Evolutionary conservation across 1,140 invertebrate species (phyloP).

Genomic region (Microplitis demolitor): DNA sequence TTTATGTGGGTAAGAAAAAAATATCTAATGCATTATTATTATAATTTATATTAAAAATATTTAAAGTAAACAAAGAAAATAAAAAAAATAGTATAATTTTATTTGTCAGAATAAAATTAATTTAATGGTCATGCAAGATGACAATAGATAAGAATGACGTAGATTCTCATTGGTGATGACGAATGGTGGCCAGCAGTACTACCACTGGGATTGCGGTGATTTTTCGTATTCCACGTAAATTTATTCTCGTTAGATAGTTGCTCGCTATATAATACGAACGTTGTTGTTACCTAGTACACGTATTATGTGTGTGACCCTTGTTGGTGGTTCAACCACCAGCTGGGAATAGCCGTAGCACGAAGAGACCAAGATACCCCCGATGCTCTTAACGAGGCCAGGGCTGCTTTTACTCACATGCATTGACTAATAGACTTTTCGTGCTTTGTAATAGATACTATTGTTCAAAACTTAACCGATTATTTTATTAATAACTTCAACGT

Average conservation of each 20-base stretch:
- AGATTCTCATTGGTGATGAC: slow-evolving; percentile 15
- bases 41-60: too few species aligned
- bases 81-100: not conserved
- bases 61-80: too few species aligned
- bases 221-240: slow-evolving; percentile 33
- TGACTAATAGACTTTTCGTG: not conserved
- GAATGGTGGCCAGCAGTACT: not conserved
- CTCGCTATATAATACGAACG: too few species aligned
- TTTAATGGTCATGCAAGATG: slow-evolving; percentile 3
- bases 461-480: too few species aligned
- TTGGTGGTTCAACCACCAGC: not conserved
- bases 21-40: too few species aligned
- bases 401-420: slow-evolving; percentile 4
- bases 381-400: slow-evolving; percentile 17
- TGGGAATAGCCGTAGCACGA: not conserved
- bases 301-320: not conserved
- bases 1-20: too few species aligned
- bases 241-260: slow-evolving; percentile 28
- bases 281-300: too few species aligned
- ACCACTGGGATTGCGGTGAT: slow-evolving; percentile 22
- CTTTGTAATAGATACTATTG: too few species aligned
- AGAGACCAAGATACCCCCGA: not conserved
- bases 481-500: too few species aligned
- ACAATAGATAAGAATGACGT: slow-evolving; percentile 27
- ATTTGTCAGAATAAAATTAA: slow-evolving; percentile 12